A percentile compares a stretch with the other conserved stretches of the same genome.
Conservation (phyloP, 2,888 invertebrate genomes). For the Acleris emargana region DNA sequence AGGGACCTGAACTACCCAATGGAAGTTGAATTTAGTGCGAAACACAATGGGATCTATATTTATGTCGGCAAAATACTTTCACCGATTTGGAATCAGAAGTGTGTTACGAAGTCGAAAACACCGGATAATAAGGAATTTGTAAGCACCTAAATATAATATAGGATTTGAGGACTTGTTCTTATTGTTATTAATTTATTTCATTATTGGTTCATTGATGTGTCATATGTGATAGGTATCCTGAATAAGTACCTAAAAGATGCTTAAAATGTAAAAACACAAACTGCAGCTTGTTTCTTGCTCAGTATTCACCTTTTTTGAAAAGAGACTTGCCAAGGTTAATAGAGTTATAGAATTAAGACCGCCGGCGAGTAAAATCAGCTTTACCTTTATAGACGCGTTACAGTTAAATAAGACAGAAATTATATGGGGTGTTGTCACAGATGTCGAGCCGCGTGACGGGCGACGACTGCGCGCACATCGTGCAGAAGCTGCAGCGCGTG, state of each 20-base stretch:
- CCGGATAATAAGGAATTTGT: slow-evolving; percentile 84
- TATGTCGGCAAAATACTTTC: slow-evolving; percentile 94
- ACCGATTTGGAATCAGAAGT: slow-evolving; percentile 93
- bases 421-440: slow-evolving; percentile 54
- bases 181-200: background rate
- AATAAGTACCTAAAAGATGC: too few relatives aligned
- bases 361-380: too few relatives aligned
- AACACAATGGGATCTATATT: slow-evolving; percentile 96
- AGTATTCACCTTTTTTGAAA: too few relatives aligned
- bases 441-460: slow-evolving; percentile 87
- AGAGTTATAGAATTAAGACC: too few relatives aligned
- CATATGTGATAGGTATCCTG: too few relatives aligned
- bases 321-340: too few relatives aligned
- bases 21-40: slow-evolving; percentile 85
- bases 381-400: too few relatives aligned
- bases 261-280: too few relatives aligned
- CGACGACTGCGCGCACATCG: slow-evolving; percentile 88
- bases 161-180: background rate
- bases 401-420: too few relatives aligned
- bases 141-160: slow-evolving; percentile 54
- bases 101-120: slow-evolving; percentile 84
- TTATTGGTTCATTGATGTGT: too few relatives aligned
- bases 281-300: too few relatives aligned
- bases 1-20: slow-evolving; percentile 67
- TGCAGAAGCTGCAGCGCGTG: slow-evolving; percentile 90